Conservation (phyloP, 1,140 invertebrate species). For the Cylas formicarius region DNA sequence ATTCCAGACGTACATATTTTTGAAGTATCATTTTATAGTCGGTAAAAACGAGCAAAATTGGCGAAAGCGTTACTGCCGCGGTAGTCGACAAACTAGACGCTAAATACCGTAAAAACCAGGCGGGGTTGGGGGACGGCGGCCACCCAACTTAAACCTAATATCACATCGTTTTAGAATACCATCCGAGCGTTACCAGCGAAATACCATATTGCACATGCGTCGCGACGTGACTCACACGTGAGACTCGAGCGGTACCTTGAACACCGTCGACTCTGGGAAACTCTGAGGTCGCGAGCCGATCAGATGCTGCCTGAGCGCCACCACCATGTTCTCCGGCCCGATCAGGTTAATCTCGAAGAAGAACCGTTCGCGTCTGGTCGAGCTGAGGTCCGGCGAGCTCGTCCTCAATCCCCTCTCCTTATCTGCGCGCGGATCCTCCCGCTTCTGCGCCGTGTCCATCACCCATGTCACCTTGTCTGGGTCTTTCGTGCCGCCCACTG, state of each 20-base stretch:
- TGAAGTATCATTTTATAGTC: too few relatives aligned
- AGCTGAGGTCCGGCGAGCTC: slow-evolving; percentile 56
- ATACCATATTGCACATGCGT: slow-evolving; percentile 17
- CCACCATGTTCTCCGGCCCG: slow-evolving; percentile 48
- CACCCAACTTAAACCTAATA: slow-evolving; percentile 23
- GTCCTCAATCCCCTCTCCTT: slow-evolving; percentile 49
- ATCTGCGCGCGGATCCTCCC: slow-evolving; percentile 46
- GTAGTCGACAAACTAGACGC: too few relatives aligned
- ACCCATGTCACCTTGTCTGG: slow-evolving; percentile 61
- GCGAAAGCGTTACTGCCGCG: too few relatives aligned
- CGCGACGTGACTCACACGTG: slow-evolving; percentile 44
- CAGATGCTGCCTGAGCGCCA: slow-evolving; percentile 43
- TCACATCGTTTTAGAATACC: slow-evolving; percentile 22
- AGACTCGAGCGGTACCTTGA: slow-evolving; percentile 52
- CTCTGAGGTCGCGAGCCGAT: slow-evolving; percentile 50
- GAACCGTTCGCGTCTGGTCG: slow-evolving; percentile 43
- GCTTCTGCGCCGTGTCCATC: slow-evolving; percentile 46
- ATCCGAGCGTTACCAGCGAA: slow-evolving; percentile 15
- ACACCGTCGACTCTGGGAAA: slow-evolving; percentile 49
- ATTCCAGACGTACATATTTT: too few relatives aligned
- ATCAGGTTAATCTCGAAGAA: slow-evolving; percentile 50
- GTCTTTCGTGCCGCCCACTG: slow-evolving; percentile 84
- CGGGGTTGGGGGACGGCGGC: too few relatives aligned
- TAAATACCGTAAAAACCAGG: too few relatives aligned
- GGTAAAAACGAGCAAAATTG: too few relatives aligned